A percentile compares a stretch with the other conserved stretches of the same genome.
phyloP scores from a whole-genome alignment of 2,888 invertebrate genomes.

The Acronicta alni region DNA sequence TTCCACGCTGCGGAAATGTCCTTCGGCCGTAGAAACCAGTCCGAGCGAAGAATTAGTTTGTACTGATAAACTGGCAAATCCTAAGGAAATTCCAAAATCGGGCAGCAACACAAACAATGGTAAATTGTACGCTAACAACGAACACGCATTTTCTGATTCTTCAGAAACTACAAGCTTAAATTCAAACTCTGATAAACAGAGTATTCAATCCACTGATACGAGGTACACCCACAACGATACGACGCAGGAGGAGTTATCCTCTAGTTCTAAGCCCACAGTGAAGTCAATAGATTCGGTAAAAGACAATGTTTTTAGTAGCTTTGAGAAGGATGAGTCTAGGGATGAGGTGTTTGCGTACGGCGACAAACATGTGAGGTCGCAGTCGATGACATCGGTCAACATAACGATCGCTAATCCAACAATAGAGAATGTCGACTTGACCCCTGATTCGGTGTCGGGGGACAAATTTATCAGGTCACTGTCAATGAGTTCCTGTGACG shows the following conservation, averaged over 20 bases:
- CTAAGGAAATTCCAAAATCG: slow-evolving; percentile 69
- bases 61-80: slow-evolving; percentile 68
- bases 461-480: slow-evolving; percentile 90
- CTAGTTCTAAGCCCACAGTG: slow-evolving; percentile 81
- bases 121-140: slow-evolving; percentile 78
- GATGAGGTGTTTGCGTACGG: slow-evolving; percentile 80
- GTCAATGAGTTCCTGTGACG: slow-evolving; percentile 91
- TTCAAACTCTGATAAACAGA: slow-evolving; percentile 87
- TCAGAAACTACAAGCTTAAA: slow-evolving; percentile 87
- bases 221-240: slow-evolving; percentile 81
- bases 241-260: slow-evolving; percentile 80
- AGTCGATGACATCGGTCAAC: slow-evolving; percentile 91
- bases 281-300: slow-evolving; percentile 80
- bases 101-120: slow-evolving; percentile 59
- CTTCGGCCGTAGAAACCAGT: slow-evolving; percentile 91
- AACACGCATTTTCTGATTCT: slow-evolving; percentile 86
- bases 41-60: slow-evolving; percentile 81
- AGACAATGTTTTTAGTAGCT: slow-evolving; percentile 75
- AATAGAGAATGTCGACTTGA: slow-evolving; percentile 92
- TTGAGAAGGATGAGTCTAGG: slow-evolving; percentile 80
- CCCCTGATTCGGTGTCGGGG: slow-evolving; percentile 90
- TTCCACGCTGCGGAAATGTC: slow-evolving; percentile 95
- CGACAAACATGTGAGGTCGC: slow-evolving; percentile 86
- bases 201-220: slow-evolving; percentile 82
- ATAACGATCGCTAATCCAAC: slow-evolving; percentile 93